Evolutionary conservation across 2,888 invertebrate species (phyloP).

Genomic region (Dryococelus australis): DNA sequence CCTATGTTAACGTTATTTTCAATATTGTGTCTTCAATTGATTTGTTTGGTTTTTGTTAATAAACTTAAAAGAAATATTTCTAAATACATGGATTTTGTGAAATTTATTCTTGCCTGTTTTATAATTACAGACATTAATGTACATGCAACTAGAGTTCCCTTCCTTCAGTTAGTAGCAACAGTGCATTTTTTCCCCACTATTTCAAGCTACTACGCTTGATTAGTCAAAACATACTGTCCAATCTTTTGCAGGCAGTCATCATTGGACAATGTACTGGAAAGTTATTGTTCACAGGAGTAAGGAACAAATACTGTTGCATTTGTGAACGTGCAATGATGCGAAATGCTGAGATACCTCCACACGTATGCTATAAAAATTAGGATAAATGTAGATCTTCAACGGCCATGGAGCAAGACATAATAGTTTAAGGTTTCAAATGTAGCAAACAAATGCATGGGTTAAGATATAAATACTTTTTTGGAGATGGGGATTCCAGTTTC

Average conservation of each 20-base stretch:
- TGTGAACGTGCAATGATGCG: background rate
- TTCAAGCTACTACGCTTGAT: too few species aligned
- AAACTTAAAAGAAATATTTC: too few species aligned
- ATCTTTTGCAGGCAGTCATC: background rate
- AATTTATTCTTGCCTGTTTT: too few species aligned
- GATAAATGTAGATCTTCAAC: background rate
- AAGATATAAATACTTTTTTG: conserved; percentile 9
- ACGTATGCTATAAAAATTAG: background rate
- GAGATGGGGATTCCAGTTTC: conserved; percentile 23
- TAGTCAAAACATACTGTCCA: too few species aligned
- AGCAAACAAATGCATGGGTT: background rate
- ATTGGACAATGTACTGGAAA: background rate
- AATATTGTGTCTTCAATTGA: too few species aligned
- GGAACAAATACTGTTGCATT: background rate
- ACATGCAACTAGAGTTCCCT: too few species aligned
- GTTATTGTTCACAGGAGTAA: background rate
- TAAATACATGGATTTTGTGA: too few species aligned
- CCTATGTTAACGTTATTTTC: too few species aligned
- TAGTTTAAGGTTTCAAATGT: background rate
- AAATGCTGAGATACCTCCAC: background rate
- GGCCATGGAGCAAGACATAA: conserved; percentile 8
- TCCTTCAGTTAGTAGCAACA: too few species aligned
- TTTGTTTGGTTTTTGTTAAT: too few species aligned
- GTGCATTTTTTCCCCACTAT: too few species aligned
- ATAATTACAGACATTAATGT: too few species aligned